Evolutionary conservation across 2,888 invertebrate species (phyloP).

Genomic region (Pharmacophagus antenor): DNA sequence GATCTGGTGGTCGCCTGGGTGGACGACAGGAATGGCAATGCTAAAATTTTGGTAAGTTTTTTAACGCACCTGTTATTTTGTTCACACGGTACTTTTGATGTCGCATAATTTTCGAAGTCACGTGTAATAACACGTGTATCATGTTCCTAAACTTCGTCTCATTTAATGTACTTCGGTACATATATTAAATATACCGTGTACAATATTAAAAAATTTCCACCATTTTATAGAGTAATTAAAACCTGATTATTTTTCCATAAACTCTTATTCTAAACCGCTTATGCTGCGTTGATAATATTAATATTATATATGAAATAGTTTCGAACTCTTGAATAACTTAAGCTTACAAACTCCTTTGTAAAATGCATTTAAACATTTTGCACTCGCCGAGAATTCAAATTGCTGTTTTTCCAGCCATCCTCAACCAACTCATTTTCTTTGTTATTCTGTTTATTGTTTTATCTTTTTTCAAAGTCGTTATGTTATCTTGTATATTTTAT

Average conservation of each 20-base stretch:
- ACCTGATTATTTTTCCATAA: no score
- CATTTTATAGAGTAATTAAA: no score
- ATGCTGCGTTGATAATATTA: conserved; percentile 11
- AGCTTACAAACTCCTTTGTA: conserved; percentile 20
- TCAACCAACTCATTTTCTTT: conserved; percentile 24
- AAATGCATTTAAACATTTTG: conserved; percentile 27
- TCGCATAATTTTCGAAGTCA: conserved; percentile 9
- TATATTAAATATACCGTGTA: no score
- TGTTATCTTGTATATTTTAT: conserved; percentile 11
- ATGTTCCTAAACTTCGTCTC: no score
- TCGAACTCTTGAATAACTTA: conserved; percentile 12
- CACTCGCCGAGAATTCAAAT: conserved; percentile 25
- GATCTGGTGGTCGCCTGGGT: conserved; percentile 96
- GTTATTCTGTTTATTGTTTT: conserved; percentile 23
- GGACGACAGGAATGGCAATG: conserved; percentile 83
- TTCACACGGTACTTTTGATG: conserved; percentile 37
- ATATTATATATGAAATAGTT: no score
- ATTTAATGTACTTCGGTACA: no score
- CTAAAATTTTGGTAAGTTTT: conserved; percentile 88
- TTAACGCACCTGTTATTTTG: conserved; percentile 37
- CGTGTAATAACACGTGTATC: neutral
- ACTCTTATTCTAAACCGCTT: neutral
- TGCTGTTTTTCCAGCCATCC: conserved; percentile 25
- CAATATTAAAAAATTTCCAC: no score
- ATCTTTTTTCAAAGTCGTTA: conserved; percentile 21